Evolutionary conservation across 2,113 vertebrate species (phyloP), one percentile per base, ranked within the genome.

Genomic region (Trematomus loennbergii): DNA sequence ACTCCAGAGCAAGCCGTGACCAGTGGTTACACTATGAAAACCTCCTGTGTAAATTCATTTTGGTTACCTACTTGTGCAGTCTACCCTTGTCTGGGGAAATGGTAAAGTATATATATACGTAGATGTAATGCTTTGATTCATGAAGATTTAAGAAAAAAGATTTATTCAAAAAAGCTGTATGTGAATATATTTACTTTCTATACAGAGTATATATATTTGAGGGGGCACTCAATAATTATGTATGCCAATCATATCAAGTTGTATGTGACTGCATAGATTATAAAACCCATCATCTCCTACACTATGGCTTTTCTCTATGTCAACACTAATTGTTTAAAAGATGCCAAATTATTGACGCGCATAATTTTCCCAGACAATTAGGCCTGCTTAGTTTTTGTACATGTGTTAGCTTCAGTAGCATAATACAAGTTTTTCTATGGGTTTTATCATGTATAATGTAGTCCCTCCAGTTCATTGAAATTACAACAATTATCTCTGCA

Each of bases 181-280:
- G 63, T 83, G 74, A 84, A 71, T 86, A 75, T 86, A 73, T 85
- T 85, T 74, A 85, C 72, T 87, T 87, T 85, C 64, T 79, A 82
- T 77, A 76, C 67, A 87, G 72, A 87, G 57, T 62, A 79, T 89
- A 87, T 89, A 87, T 89, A 84, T 84, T 82, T 84, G 75, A 82
- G 78, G 63, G 59, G 69, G 69, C 18, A 53, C 40, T 79, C 53
- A 78, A 46, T 69, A 43, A 74, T 72, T 64, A 62, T 79, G 58
- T 79, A 64, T 68, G 52, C 43, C 58, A 25, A 55, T 65, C 66
- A 63, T 70, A 64, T 52, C 4, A 49, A 33, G 50, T 66, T n/a
- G 29, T 45, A 63, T 77, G 75, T 82, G 66, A 80, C 29, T 60
- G 66, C 45, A 77, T 74, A 72, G 53, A 75, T 63, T 58, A 65